Conservation (phyloP, 2,888 invertebrate species). For the Drosophila robusta region DNA sequence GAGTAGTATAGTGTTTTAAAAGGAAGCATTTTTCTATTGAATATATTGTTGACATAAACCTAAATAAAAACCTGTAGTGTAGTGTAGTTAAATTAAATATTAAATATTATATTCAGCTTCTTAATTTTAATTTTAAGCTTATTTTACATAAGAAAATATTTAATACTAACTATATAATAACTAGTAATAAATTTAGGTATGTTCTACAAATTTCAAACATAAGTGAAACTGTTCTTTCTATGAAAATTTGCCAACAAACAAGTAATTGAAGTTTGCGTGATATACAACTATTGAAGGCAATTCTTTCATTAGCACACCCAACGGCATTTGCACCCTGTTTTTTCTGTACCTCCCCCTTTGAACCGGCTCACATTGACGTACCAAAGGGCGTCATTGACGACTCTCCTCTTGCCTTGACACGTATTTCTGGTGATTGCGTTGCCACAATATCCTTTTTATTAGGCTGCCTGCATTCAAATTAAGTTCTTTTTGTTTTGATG, state of each 20-base stretch:
- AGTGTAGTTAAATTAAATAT: too few species aligned
- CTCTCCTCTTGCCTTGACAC: slow-evolving; percentile 59
- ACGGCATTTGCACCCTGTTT: slow-evolving; percentile 18
- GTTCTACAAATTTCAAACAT: too few species aligned
- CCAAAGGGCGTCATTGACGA: slow-evolving; percentile 21
- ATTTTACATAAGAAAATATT: too few species aligned
- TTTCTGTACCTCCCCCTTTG: slow-evolving; percentile 10
- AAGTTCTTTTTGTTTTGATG: slow-evolving; percentile 41
- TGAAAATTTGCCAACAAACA: slow-evolving; percentile 29
- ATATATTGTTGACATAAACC: too few species aligned
- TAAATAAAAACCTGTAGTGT: background rate
- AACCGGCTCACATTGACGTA: slow-evolving; percentile 10
- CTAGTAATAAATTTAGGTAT: background rate
- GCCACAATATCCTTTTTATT: slow-evolving; percentile 47
- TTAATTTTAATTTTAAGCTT: too few species aligned
- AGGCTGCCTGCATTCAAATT: slow-evolving; percentile 27
- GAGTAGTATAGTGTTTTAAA: too few species aligned
- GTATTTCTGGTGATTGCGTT: slow-evolving; percentile 4
- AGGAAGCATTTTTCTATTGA: too few species aligned
- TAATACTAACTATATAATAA: background rate
- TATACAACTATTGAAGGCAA: slow-evolving; percentile 27
- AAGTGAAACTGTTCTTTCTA: background rate
- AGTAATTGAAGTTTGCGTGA: slow-evolving; percentile 57
- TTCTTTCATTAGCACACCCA: slow-evolving; percentile 16
- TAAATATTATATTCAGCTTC: too few species aligned